Percentiles rank a stretch among this genome's conserved stretches.
Conservation (phyloP, 2,113 vertebrate genomes). For the Coracopsis vasa region DNA sequence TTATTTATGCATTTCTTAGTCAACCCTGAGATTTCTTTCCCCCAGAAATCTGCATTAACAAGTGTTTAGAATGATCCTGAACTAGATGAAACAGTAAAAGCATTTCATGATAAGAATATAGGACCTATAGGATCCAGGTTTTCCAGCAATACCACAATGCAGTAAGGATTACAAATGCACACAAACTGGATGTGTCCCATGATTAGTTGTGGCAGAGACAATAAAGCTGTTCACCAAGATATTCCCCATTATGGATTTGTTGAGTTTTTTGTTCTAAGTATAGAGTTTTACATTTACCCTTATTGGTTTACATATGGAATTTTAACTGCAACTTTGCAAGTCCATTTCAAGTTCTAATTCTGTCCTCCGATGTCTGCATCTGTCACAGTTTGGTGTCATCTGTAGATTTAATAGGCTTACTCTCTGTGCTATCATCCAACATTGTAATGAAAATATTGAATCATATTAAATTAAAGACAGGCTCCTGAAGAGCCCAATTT, state of each 20-base stretch:
- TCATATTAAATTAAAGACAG: slow-evolving; percentile 35
- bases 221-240: neutral
- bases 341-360: neutral
- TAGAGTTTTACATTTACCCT: neutral
- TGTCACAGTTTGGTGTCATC: slow-evolving; percentile 1
- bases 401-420: slow-evolving; percentile 27
- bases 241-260: neutral
- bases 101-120: neutral
- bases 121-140: neutral
- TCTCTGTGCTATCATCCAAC: neutral
- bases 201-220: neutral
- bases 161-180: neutral
- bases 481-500: slow-evolving; percentile 34
- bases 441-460: slow-evolving; percentile 35
- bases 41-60: neutral
- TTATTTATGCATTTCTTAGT: neutral
- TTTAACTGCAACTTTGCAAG: neutral
- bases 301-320: neutral
- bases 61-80: neutral
- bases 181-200: neutral
- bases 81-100: neutral
- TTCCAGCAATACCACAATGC: neutral
- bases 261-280: neutral
- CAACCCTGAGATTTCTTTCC: neutral
- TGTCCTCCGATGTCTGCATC: neutral